Conservation (phyloP, 2,797 vertebrate genomes). For the Bucorvus abyssinicus region DNA sequence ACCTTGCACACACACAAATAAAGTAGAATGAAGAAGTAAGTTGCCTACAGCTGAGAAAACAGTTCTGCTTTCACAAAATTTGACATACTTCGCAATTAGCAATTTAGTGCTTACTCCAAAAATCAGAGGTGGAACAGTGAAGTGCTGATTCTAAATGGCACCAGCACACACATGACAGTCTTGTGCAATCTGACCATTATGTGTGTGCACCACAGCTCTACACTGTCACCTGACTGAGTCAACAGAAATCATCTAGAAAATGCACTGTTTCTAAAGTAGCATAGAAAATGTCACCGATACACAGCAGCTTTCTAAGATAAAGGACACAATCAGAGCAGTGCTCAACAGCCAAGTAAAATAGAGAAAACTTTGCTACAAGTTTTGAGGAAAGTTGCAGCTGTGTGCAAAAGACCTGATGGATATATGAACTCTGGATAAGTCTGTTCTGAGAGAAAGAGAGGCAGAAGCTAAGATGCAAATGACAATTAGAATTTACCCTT, state of each 20-base stretch:
- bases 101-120: background rate
- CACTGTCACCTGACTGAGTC: background rate
- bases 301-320: background rate
- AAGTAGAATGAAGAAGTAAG: background rate
- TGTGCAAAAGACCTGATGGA: background rate
- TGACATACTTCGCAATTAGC: background rate
- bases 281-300: background rate
- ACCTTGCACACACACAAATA: slow-evolving; percentile 74
- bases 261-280: background rate
- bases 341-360: background rate
- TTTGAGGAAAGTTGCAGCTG: background rate
- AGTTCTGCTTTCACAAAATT: background rate
- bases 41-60: background rate
- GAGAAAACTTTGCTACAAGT: background rate
- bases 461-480: background rate
- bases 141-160: background rate
- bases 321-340: background rate
- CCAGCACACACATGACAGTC: background rate
- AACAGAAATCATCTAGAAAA: background rate
- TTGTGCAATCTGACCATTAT: background rate
- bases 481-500: background rate
- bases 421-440: background rate
- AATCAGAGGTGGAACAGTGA: background rate
- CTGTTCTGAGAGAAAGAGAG: background rate
- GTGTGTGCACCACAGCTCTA: background rate